These are phyloP conservation scores for Melanotaenia maccullochi DNA, from an alignment of 2,797 vertebrate species.

Conservation along the genomic window DNA sequence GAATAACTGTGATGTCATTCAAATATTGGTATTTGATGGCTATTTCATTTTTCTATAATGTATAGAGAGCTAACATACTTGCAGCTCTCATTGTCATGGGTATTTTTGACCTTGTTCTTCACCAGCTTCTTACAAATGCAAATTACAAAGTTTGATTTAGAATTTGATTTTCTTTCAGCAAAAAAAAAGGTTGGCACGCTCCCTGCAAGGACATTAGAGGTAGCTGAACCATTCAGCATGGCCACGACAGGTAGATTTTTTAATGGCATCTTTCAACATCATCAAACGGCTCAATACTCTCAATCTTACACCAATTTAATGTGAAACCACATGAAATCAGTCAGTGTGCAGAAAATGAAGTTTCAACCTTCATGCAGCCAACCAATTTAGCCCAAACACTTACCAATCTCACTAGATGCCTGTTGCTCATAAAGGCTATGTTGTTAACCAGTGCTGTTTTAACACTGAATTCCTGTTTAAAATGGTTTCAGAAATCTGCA, in stretches of 20 bases:
- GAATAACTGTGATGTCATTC: conserved; percentile 38
- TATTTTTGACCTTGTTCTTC: conserved; percentile 64
- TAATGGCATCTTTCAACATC: conserved; percentile 76
- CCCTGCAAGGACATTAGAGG: conserved; percentile 59
- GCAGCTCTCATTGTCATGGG: conserved; percentile 20
- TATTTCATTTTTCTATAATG: conserved; percentile 40
- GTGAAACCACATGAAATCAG: conserved; percentile 76
- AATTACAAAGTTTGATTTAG: conserved; percentile 72
- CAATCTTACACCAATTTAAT: conserved; percentile 72
- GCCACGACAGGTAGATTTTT: conserved; percentile 71
- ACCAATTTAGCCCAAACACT: conserved; percentile 58
- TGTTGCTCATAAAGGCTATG: conserved; percentile 38
- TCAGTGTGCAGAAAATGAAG: conserved; percentile 74
- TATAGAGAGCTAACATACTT: conserved; percentile 36
- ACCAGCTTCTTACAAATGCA: conserved; percentile 60
- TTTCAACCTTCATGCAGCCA: conserved; percentile 59
- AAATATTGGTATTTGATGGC: conserved; percentile 37
- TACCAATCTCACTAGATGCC: conserved; percentile 44
- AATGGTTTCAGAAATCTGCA: conserved; percentile 51
- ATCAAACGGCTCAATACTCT: conserved; percentile 75
- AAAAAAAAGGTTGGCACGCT: conserved; percentile 50
- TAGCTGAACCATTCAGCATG: conserved; percentile 65
- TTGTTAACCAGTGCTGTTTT: conserved; percentile 44
- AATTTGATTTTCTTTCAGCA: conserved; percentile 71
- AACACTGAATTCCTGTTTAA: conserved; percentile 47